phyloP scores from a whole-genome alignment of 2,888 invertebrate species.

The Tenodera sinensis region DNA sequence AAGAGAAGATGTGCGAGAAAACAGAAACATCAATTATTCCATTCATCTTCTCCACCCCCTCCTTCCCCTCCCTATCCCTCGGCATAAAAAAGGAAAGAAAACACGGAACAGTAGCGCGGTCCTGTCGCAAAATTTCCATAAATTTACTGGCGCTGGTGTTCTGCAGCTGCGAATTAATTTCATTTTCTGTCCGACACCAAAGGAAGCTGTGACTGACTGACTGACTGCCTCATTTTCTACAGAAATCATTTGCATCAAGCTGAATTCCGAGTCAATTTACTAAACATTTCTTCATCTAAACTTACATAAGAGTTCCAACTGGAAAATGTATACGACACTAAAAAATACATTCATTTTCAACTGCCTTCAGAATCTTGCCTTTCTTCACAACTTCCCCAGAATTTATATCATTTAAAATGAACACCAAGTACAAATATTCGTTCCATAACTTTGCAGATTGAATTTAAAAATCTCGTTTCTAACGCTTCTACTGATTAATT shows the following conservation, averaged over 20 bases:
- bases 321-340: too few species aligned
- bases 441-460: too few species aligned
- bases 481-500: too few species aligned
- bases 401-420: too few species aligned
- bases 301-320: too few species aligned
- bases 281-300: too few species aligned
- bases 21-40: conserved; percentile 1
- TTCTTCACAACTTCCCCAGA: too few species aligned
- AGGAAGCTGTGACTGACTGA: neutral
- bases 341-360: too few species aligned
- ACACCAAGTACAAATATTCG: too few species aligned
- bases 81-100: neutral
- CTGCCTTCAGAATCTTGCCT: too few species aligned
- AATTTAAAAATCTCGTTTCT: too few species aligned
- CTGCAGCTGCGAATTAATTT: neutral
- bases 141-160: neutral
- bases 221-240: neutral
- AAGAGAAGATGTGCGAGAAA: neutral
- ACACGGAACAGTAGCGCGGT: neutral
- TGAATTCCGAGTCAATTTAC: too few species aligned
- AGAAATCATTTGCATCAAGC: neutral
- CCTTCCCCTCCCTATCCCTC: neutral
- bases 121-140: neutral
- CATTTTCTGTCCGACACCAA: neutral
- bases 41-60: neutral